Base-by-base conservation (phyloP, 2,113 vertebrate genomes). In the Limanda limanda region DNA sequence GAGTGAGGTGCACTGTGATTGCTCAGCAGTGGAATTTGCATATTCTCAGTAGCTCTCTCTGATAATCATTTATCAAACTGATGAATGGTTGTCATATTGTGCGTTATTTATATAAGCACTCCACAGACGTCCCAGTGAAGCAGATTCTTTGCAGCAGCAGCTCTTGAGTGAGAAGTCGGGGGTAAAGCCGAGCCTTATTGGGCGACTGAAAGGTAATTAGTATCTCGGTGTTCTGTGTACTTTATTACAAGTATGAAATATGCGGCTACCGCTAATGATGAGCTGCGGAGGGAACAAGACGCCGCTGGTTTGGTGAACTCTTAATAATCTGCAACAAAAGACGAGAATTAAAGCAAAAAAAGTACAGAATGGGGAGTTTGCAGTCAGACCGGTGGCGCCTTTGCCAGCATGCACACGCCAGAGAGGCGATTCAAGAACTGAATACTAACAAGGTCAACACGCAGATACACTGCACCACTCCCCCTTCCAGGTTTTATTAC, bases 171-270 rank as follows among this genome's bases (percentile, higher is more conserved):
- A 82, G 60, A 67, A 56, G 57, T 20, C 51, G 81, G 78, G 79
- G 71, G 67, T 23, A 63, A 77, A 89, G 74, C 68, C 71, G 24
- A 79, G 68, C 66, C 40, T 76, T 70, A 73, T 51, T 78, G 82
- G 82, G 67, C 82, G 79, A 81, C 66, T 79, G 82, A 88, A 79
- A 77, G 74, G 71, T 86, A 86, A 89, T 89, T 88, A 86, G 82
- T 51, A 71, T 82, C 78, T 81, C 68, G 60, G 81, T 71, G 72
- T 83, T 89, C 52, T 68, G 78, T 85, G 70, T 7, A 25, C 23
- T 57, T 12, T 71, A 71, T 81, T 72, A 74, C 67, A 81, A 74
- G 71, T 51, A 66, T 27, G 31, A 73, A 86, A 71, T 73, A 73
- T 60, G 83, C 66, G 72, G 72, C 79, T 52, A 57, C 79, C 65